Evolutionary conservation across 2,113 vertebrate genomes (phyloP).

Genomic region (Delphinus delphis): DNA sequence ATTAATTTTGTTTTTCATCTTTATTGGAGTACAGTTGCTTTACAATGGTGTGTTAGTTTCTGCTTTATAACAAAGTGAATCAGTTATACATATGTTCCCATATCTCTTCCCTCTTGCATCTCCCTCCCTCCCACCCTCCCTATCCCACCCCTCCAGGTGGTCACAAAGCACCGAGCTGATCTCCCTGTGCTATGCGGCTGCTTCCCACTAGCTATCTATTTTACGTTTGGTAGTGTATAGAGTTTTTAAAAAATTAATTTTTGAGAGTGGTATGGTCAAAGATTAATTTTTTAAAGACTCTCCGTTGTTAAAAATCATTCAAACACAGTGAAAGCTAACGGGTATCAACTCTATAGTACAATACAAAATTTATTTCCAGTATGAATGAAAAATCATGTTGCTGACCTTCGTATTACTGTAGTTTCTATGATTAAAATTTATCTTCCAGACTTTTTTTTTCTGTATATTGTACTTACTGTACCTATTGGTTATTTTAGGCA

Average conservation of each 20-base stretch:
- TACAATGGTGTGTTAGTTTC: no score
- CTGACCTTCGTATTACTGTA: not conserved
- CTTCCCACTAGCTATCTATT: no score
- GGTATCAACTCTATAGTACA: not conserved
- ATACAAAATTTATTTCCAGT: not conserved
- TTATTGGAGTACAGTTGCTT: no score
- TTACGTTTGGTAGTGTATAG: no score
- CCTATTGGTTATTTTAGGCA: constrained; percentile 85
- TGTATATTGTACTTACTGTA: constrained; percentile 43
- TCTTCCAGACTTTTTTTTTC: constrained; percentile 35
- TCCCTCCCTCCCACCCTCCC: no score
- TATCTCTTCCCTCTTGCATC: no score
- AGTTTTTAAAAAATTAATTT: no score
- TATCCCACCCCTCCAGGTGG: no score
- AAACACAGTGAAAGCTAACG: not conserved
- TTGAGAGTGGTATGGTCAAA: not conserved
- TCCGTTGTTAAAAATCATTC: not conserved
- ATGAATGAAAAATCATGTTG: constrained; percentile 16
- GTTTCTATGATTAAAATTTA: not conserved
- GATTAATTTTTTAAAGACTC: constrained; percentile 1
- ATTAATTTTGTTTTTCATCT: not conserved
- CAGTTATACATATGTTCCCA: no score
- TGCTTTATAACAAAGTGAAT: no score
- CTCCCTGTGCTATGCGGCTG: no score
- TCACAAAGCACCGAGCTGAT: no score